A percentile compares a stretch with the other conserved stretches of the same genome.
These are phyloP conservation scores for Leptobrachium ailaonicum DNA, from an alignment of 2,113 vertebrate species.

Conservation along the genomic window DNA sequence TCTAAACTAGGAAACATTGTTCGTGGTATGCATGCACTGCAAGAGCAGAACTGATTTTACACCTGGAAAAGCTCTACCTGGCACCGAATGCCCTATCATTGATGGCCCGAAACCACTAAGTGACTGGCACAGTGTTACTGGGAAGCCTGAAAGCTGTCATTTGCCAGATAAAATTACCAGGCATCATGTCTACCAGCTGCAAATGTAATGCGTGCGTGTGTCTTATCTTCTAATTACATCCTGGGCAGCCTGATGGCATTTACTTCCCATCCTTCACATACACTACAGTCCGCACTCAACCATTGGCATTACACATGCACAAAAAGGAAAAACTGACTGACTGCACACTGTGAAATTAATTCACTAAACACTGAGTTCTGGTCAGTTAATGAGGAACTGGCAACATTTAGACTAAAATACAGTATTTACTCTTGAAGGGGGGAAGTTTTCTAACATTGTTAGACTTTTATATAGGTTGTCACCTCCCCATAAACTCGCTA, in stretches of 20 bases:
- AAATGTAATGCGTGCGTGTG: constrained; percentile 27
- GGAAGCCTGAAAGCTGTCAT: constrained; percentile 8
- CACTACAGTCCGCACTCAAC: constrained; percentile 7
- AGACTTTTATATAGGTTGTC: too few relatives aligned
- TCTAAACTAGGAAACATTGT: background rate
- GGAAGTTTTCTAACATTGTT: too few relatives aligned
- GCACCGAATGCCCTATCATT: constrained; percentile 16
- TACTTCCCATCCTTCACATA: constrained; percentile 29
- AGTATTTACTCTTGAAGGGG: too few relatives aligned
- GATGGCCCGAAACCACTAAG: background rate
- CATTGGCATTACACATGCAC: background rate
- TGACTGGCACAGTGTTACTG: constrained; percentile 28
- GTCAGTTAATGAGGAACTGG: too few relatives aligned
- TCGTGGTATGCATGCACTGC: background rate
- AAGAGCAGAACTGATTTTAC: constrained; percentile 16
- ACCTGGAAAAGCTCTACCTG: constrained; percentile 26
- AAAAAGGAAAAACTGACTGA: background rate
- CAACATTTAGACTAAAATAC: too few relatives aligned
- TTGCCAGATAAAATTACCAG: constrained; percentile 37
- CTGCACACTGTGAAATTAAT: too few relatives aligned
- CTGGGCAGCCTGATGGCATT: constrained; percentile 30
- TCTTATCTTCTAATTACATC: constrained; percentile 26
- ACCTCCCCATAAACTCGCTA: too few relatives aligned
- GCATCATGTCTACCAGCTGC: constrained; percentile 31
- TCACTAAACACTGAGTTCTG: too few relatives aligned